These are phyloP conservation scores for Scopus umbretta DNA, from an alignment of 2,113 vertebrate species.

Conservation along the genomic window DNA sequence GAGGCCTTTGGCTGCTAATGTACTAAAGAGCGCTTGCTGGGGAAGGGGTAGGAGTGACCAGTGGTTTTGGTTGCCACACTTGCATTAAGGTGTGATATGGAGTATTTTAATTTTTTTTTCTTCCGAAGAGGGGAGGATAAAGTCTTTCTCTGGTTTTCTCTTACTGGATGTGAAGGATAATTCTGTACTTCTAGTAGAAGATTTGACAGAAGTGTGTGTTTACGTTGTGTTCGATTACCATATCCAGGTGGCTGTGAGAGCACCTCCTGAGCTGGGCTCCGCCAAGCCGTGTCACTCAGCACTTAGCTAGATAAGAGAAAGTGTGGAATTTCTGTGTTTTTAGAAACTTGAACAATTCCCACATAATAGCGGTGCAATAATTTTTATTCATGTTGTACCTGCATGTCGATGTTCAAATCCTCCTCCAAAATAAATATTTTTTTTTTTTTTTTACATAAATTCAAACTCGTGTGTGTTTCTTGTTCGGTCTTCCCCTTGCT, in stretches of 20 bases:
- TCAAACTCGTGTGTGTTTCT: background rate
- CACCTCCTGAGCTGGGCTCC: conserved; percentile 44
- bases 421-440: conserved; percentile 60
- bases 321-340: conserved; percentile 69
- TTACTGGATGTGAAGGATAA: conserved; percentile 68
- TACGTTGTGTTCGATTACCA: conserved; percentile 45
- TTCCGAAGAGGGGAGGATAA: conserved; percentile 37
- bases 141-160: conserved; percentile 65
- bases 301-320: conserved; percentile 59
- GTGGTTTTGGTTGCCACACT: conserved; percentile 42
- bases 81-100: conserved; percentile 58
- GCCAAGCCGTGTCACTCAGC: conserved; percentile 45
- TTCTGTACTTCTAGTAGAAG: conserved; percentile 66
- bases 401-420: conserved; percentile 69
- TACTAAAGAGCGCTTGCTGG: conserved; percentile 16
- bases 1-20: conserved; percentile 42
- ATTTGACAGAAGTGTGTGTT: conserved; percentile 65
- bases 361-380: conserved; percentile 73
- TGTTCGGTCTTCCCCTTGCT: background rate
- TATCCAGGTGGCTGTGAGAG: conserved; percentile 42
- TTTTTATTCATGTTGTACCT: conserved; percentile 74
- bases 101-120: background rate
- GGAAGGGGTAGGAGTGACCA: conserved; percentile 32
- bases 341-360: conserved; percentile 74
- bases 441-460: conserved; percentile 55